A percentile compares a stretch with the other conserved stretches of the same genome.
phyloP scores from a whole-genome alignment of 2,797 vertebrate genomes.

The Pagetopsis macropterus region DNA sequence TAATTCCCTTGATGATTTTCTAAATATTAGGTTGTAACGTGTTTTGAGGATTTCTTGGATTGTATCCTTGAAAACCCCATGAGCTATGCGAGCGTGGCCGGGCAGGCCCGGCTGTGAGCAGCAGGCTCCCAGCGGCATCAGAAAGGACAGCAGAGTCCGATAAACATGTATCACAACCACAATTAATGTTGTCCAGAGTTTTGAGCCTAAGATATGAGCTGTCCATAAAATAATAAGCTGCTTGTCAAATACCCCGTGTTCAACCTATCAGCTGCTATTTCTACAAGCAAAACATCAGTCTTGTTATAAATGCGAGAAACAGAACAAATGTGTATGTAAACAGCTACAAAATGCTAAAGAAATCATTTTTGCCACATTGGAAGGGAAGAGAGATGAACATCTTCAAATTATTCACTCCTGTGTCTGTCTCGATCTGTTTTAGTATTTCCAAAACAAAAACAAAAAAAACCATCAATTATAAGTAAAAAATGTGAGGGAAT shows the following conservation, averaged over 20 bases:
- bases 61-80: constrained; percentile 54
- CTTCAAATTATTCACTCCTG: constrained; percentile 53
- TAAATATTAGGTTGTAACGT: constrained; percentile 66
- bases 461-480: constrained; percentile 62
- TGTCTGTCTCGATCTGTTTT: constrained; percentile 68
- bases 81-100: constrained; percentile 36
- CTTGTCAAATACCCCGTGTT: constrained; percentile 54
- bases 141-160: constrained; percentile 15
- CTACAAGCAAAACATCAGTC: constrained; percentile 69
- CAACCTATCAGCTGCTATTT: constrained; percentile 51
- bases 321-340: constrained; percentile 72
- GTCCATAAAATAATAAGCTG: constrained; percentile 63
- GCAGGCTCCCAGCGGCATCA: constrained; percentile 31
- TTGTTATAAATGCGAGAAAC: constrained; percentile 77
- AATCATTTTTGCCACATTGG: constrained; percentile 54
- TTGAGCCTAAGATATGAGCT: constrained; percentile 26
- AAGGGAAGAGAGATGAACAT: constrained; percentile 54
- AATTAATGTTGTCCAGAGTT: constrained; percentile 30
- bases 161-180: constrained; percentile 30
- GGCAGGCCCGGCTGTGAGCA: constrained; percentile 18
- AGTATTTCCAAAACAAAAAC: constrained; percentile 56
- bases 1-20: constrained; percentile 54
- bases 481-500: constrained; percentile 75
- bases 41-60: constrained; percentile 59
- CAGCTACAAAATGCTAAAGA: constrained; percentile 62